These are phyloP conservation scores for Globicephala melas DNA, from an alignment of 2,113 vertebrate genomes.

Conservation along the genomic window DNA sequence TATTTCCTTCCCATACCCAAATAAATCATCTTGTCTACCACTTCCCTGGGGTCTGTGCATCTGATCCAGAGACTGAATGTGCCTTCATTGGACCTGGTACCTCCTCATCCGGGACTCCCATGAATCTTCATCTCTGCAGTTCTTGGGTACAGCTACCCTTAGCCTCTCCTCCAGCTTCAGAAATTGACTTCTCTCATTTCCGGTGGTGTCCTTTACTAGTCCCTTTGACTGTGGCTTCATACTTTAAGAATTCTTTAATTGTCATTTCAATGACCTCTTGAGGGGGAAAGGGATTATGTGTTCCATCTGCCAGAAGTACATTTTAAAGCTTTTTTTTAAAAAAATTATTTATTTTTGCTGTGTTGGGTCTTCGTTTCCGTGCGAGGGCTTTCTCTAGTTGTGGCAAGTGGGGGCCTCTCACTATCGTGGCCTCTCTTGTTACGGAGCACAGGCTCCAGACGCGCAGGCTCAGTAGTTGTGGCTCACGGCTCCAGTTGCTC, in stretches of 20 bases:
- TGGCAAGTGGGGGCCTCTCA: too few species aligned
- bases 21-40: too few species aligned
- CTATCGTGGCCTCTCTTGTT: too few species aligned
- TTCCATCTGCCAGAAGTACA: background rate
- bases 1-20: background rate
- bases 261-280: background rate
- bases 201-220: background rate
- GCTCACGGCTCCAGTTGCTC: too few species aligned
- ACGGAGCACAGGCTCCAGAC: too few species aligned
- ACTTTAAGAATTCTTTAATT: background rate
- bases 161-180: background rate
- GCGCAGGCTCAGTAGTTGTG: too few species aligned
- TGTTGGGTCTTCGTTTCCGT: too few species aligned
- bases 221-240: background rate
- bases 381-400: too few species aligned
- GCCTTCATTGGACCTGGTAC: background rate
- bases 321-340: background rate
- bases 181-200: background rate
- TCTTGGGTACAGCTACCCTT: background rate
- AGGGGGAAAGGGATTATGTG: background rate
- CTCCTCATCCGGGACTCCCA: background rate
- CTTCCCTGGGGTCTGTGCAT: background rate
- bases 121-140: background rate
- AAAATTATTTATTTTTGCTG: too few species aligned
- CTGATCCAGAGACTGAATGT: accelerated